phyloP scores from a whole-genome alignment of 2,113 vertebrate genomes.

The Gulo gulo region DNA sequence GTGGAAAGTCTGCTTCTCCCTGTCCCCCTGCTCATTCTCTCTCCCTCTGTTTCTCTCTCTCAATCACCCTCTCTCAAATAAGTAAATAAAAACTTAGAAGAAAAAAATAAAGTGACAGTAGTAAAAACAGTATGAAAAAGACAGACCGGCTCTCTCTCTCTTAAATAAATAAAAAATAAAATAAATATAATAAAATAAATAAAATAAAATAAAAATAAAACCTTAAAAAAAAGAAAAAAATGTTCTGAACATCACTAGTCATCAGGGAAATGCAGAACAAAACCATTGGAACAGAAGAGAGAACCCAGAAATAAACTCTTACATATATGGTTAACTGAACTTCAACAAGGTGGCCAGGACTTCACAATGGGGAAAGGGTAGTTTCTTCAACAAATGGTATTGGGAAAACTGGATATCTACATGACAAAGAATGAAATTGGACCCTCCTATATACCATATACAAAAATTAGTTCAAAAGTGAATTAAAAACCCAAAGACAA shows the following conservation, averaged over 20 bases:
- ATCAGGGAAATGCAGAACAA: no score
- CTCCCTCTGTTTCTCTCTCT: no score
- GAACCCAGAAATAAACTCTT: neutral
- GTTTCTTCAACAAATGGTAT: neutral
- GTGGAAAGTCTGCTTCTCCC: no score
- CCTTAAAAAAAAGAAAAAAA: no score
- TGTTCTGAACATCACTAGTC: no score
- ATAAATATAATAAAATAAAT: no score
- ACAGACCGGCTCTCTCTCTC: no score
- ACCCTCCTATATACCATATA: neutral
- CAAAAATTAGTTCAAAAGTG: neutral
- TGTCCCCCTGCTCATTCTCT: no score
- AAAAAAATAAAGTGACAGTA: neutral
- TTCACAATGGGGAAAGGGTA: neutral
- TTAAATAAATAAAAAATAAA: no score
- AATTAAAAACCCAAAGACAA: neutral
- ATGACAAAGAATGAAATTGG: neutral
- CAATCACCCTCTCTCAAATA: no score
- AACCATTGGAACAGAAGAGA: neutral
- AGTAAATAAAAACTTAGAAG: no score
- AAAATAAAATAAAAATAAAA: no score
- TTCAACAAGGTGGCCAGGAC: neutral
- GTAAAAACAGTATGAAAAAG: neutral
- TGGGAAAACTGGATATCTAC: neutral
- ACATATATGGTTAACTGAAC: neutral